phyloP scores from a whole-genome alignment of 2,113 vertebrate species.

The Gobiocypris rarus region DNA sequence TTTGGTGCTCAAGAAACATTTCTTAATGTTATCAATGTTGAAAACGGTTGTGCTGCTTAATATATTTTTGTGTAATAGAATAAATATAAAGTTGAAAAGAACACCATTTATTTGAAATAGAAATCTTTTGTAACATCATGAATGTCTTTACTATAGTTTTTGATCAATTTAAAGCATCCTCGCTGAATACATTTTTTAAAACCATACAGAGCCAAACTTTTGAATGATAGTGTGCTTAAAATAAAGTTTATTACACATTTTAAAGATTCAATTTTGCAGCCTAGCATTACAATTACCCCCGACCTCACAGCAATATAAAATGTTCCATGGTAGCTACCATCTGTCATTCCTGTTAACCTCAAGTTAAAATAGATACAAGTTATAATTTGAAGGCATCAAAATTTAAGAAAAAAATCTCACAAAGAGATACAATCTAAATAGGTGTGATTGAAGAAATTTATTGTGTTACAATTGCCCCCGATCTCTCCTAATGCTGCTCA shows the following conservation, averaged over 20 bases:
- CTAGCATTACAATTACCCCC: background rate
- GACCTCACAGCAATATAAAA: background rate
- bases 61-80: background rate
- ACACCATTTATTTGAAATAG: background rate
- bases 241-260: background rate
- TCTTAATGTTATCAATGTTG: background rate
- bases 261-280: background rate
- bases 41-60: background rate
- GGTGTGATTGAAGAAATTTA: background rate
- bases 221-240: background rate
- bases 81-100: background rate
- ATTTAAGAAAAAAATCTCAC: background rate
- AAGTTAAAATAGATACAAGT: background rate
- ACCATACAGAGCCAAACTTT: background rate
- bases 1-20: background rate
- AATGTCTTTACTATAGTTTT: background rate
- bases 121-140: background rate
- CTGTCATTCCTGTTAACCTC: background rate
- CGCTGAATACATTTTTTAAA: background rate
- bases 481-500: conserved; percentile 44
- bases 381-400: background rate
- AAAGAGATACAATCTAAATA: conserved; percentile 10
- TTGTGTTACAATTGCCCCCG: conserved; percentile 4
- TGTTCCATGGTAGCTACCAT: background rate
- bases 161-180: background rate